These are phyloP conservation scores for Poeciliopsis turneri DNA, from an alignment of 2,797 vertebrate species.

Conservation along the genomic window DNA sequence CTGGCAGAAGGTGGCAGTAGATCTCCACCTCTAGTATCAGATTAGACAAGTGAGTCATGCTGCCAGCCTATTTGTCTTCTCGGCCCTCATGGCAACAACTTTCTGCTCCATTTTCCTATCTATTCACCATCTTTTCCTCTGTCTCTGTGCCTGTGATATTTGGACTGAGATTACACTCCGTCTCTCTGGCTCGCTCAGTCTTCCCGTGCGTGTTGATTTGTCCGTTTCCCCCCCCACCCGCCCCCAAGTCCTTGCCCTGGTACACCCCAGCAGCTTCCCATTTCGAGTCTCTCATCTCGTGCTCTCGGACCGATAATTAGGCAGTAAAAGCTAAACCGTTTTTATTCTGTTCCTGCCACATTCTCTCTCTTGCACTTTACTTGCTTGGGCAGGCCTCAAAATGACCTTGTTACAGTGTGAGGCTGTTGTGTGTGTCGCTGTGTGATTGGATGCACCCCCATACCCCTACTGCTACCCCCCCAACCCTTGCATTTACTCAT, in stretches of 20 bases:
- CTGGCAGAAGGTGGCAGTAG: conserved; percentile 75
- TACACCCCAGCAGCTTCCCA: neutral
- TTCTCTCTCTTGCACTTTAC: conserved; percentile 64
- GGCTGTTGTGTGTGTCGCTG: conserved; percentile 34
- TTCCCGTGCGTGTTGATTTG: conserved; percentile 24
- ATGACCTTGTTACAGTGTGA: conserved; percentile 71
- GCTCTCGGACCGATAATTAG: conserved; percentile 67
- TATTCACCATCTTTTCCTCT: conserved; percentile 38
- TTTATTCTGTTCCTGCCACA: conserved; percentile 44
- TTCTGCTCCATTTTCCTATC: conserved; percentile 59
- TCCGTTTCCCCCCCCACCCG: neutral
- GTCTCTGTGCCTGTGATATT: conserved; percentile 63
- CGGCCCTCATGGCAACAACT: conserved; percentile 66
- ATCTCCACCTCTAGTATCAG: conserved; percentile 53
- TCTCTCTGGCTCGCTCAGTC: conserved; percentile 32
- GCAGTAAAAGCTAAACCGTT: conserved; percentile 62
- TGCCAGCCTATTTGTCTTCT: conserved; percentile 60
- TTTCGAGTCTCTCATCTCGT: conserved; percentile 41
- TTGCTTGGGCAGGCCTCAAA: conserved; percentile 65
- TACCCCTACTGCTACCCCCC: conserved; percentile 1
- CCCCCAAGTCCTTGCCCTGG: neutral
- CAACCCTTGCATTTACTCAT: conserved; percentile 52
- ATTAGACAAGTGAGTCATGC: conserved; percentile 67
- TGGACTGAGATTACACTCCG: conserved; percentile 58
- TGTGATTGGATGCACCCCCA: conserved; percentile 16